These are phyloP conservation scores for Sterrhoptilus dennistouni DNA, from an alignment of 2,113 vertebrate genomes.

Conservation along the genomic window DNA sequence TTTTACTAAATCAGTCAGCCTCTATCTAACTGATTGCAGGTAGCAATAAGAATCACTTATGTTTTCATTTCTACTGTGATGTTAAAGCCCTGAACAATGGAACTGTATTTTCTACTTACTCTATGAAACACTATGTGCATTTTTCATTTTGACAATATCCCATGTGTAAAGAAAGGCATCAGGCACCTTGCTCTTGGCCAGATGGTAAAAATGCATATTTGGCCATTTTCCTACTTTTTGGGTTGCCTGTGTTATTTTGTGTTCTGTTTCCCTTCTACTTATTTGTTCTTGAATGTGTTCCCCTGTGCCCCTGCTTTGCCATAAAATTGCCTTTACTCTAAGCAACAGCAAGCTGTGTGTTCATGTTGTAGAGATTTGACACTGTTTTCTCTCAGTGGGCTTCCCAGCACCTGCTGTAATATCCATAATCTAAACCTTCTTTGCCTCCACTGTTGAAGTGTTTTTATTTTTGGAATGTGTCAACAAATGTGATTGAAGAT, in stretches of 20 bases:
- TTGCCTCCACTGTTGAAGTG: neutral
- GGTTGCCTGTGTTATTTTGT: neutral
- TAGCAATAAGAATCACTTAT: neutral
- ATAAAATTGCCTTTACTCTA: slow-evolving; percentile 48
- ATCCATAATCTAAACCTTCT: slow-evolving; percentile 12
- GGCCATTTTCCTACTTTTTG: neutral
- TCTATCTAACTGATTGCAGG: neutral
- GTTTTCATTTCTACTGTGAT: neutral
- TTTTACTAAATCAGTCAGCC: neutral
- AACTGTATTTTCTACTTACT: neutral
- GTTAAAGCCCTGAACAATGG: neutral
- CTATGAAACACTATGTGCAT: neutral
- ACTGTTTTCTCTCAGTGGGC: slow-evolving; percentile 2
- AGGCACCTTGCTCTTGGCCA: slow-evolving; percentile 3
- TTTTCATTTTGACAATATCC: neutral
- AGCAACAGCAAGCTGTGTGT: slow-evolving; percentile 23
- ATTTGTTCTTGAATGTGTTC: slow-evolving; percentile 28
- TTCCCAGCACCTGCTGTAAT: slow-evolving; percentile 52
- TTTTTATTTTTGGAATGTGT: slow-evolving; percentile 25
- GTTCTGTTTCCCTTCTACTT: slow-evolving; percentile 21
- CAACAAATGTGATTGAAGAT: slow-evolving; percentile 52
- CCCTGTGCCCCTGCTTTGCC: slow-evolving; percentile 17
- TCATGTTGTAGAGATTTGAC: slow-evolving; percentile 37
- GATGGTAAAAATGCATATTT: slow-evolving; percentile 27
- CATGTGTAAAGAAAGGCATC: slow-evolving; percentile 33